Evolutionary conservation across 2,797 vertebrate species (phyloP).

Genomic region (Dipus sagitta): DNA sequence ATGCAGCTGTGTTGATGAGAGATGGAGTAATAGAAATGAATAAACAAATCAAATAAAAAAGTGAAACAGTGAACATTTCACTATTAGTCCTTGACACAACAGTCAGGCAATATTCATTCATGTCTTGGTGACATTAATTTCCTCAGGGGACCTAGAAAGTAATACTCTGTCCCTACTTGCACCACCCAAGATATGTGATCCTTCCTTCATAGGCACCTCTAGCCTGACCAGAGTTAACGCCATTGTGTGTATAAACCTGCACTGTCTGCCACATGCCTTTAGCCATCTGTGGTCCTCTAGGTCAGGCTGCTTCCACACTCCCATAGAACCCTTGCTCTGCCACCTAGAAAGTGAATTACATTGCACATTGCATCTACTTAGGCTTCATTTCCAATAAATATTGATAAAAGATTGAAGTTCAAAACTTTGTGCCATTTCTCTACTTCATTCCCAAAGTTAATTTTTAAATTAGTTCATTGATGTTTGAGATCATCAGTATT

Average conservation of each 20-base stretch:
- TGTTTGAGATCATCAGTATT: background rate
- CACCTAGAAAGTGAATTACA: background rate
- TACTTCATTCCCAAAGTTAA: background rate
- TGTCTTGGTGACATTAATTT: background rate
- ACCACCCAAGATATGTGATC: rapidly evolving
- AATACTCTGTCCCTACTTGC: background rate
- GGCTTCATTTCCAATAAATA: slow-evolving; percentile 30
- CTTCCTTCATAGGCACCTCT: background rate
- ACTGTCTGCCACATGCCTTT: background rate
- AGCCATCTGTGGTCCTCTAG: background rate
- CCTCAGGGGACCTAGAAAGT: background rate
- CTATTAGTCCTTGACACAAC: background rate
- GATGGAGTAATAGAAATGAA: background rate
- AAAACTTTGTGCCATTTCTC: slow-evolving; percentile 14
- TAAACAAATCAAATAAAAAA: background rate
- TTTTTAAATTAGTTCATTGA: background rate
- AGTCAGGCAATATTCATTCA: background rate
- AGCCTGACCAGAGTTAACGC: background rate
- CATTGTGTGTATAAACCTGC: background rate
- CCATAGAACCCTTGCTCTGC: background rate
- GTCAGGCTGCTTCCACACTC: background rate
- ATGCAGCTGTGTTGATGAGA: background rate
- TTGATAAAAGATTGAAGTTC: background rate
- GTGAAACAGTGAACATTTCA: background rate
- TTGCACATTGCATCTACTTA: background rate